Conservation (phyloP, 1,140 invertebrate genomes). For the Sinonovacula constricta region DNA sequence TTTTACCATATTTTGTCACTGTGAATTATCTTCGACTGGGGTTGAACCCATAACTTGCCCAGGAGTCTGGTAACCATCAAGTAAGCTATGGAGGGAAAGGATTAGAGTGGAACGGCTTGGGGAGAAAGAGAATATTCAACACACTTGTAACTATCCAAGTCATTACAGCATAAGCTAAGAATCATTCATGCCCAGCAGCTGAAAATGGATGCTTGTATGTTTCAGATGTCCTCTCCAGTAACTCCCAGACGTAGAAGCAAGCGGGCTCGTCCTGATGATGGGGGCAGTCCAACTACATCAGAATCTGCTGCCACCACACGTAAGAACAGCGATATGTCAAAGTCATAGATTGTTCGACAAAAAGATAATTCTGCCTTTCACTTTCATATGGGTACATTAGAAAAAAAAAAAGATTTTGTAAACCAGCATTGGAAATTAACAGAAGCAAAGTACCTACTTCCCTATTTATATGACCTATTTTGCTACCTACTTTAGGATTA, state of each 20-base stretch:
- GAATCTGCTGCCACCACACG: constrained; percentile 51
- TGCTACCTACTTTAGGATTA: neutral
- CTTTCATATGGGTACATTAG: too few relatives aligned
- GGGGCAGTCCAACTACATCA: constrained; percentile 57
- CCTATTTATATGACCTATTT: too few relatives aligned
- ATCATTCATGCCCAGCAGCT: neutral
- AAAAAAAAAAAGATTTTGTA: too few relatives aligned
- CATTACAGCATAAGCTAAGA: neutral
- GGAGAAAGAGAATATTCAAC: neutral
- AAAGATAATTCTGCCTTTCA: neutral
- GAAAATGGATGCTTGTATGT: neutral
- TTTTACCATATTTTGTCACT: too few relatives aligned
- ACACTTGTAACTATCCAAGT: neutral
- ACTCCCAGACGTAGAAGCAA: constrained; percentile 66
- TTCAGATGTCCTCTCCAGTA: constrained; percentile 65
- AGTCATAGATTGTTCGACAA: neutral
- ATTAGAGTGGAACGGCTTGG: neutral
- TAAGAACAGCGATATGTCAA: constrained; percentile 7
- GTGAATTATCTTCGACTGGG: too few relatives aligned
- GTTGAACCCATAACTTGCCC: too few relatives aligned
- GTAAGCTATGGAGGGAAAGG: neutral
- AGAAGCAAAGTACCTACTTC: too few relatives aligned
- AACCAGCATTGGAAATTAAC: too few relatives aligned
- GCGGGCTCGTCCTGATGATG: constrained; percentile 56
- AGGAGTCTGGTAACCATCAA: neutral